phyloP scores from a whole-genome alignment of 2,113 vertebrate genomes.

The Eulemur macaco region DNA sequence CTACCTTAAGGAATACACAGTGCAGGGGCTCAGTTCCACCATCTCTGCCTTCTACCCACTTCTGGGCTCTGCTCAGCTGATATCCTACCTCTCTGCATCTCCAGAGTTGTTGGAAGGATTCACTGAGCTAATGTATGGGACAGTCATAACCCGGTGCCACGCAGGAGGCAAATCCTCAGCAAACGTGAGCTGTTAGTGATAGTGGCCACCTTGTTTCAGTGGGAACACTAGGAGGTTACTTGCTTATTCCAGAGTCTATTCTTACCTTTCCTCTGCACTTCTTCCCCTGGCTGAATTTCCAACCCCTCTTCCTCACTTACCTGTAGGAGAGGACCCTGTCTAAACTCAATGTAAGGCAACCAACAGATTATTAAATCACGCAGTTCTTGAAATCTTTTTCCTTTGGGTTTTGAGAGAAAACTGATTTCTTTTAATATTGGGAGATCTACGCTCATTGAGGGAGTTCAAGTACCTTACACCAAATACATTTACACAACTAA shows the following conservation, averaged over 20 bases:
- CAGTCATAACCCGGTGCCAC: not conserved
- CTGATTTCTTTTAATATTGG: not conserved
- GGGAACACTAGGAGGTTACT: too few species aligned
- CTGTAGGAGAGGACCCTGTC: not conserved
- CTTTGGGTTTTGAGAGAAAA: conserved; percentile 17
- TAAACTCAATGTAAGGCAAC: not conserved
- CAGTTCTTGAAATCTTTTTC: not conserved
- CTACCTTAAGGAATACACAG: not conserved
- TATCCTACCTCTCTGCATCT: not conserved
- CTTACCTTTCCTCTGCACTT: not conserved
- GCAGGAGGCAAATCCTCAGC: not conserved
- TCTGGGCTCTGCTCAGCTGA: not conserved
- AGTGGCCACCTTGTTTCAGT: not conserved
- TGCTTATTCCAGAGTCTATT: not conserved
- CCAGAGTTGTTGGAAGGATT: not conserved
- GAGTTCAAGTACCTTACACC: not conserved
- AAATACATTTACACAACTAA: not conserved
- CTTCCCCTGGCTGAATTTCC: not conserved
- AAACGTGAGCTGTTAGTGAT: not conserved
- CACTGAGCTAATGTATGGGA: not conserved
- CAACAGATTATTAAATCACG: not conserved
- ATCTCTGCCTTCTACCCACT: not conserved
- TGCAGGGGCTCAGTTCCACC: not conserved
- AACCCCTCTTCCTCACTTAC: not conserved
- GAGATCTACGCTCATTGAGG: not conserved